Percentiles rank a stretch among this genome's conserved stretches.
Evolutionary conservation across 2,888 invertebrate species (phyloP).

Genomic region (Machimus rusticus): DNA sequence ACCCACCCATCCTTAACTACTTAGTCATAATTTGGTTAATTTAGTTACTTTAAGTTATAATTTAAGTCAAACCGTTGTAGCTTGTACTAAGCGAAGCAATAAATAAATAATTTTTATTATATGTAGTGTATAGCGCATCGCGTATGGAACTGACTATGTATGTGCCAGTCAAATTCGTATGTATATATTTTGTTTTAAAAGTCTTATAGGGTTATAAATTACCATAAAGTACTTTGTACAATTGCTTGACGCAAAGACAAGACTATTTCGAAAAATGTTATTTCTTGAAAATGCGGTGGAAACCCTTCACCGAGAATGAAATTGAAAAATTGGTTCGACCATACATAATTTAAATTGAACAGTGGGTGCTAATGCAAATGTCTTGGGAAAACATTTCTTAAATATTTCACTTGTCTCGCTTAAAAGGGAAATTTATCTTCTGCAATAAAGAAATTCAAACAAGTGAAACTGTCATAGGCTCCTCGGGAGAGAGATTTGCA

Average conservation of each 20-base stretch:
- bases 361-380: background rate
- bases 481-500: background rate
- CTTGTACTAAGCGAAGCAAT: no score
- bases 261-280: background rate
- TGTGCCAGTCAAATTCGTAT: no score
- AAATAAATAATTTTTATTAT: no score
- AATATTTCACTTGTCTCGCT: background rate
- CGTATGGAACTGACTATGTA: no score
- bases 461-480: background rate
- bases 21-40: no score
- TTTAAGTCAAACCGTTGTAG: no score
- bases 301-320: background rate
- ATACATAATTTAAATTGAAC: background rate
- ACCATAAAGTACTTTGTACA: background rate
- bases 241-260: background rate
- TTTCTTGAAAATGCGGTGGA: background rate
- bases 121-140: no score
- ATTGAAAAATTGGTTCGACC: background rate
- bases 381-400: background rate
- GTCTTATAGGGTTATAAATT: background rate
- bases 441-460: background rate
- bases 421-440: background rate
- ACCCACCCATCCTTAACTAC: no score
- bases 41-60: no score
- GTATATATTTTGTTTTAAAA: no score